Conservation (phyloP, 2,113 vertebrate genomes). For the Corydoras sp. region DNA sequence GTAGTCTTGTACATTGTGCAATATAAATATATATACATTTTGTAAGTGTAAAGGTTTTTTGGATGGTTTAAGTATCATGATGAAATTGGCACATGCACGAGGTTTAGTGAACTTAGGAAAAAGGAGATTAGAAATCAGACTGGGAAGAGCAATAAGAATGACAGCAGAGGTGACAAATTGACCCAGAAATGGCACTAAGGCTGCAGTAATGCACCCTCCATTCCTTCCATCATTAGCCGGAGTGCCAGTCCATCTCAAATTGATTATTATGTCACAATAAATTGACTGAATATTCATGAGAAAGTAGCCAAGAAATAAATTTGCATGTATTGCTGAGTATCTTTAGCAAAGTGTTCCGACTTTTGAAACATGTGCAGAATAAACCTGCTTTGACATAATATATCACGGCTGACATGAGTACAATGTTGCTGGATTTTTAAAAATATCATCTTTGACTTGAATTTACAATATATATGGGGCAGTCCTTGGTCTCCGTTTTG, state of each 20-base stretch:
- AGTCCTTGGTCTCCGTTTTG: too few relatives aligned
- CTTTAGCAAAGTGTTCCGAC: slow-evolving; percentile 36
- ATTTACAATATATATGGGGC: too few relatives aligned
- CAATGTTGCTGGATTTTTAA: too few relatives aligned
- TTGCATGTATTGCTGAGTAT: slow-evolving; percentile 51
- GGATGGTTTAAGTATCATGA: too few relatives aligned
- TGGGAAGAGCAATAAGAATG: not conserved
- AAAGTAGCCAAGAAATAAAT: slow-evolving; percentile 39
- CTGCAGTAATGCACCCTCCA: slow-evolving; percentile 41
- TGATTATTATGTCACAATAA: slow-evolving; percentile 51
- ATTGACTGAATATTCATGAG: slow-evolving; percentile 62
- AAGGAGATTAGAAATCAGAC: not conserved
- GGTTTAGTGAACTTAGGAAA: not conserved
- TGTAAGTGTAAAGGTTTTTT: too few relatives aligned
- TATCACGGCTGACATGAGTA: too few relatives aligned
- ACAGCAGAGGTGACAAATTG: slow-evolving; percentile 35
- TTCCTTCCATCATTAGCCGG: slow-evolving; percentile 34
- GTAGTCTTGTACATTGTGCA: too few relatives aligned
- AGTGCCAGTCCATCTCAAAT: slow-evolving; percentile 37
- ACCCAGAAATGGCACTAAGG: slow-evolving; percentile 31
- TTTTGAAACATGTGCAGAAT: not conserved
- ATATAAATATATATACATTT: too few relatives aligned
- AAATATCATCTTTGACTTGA: too few relatives aligned
- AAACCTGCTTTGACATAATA: too few relatives aligned
- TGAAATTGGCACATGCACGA: too few relatives aligned